These are phyloP conservation scores for Brassicogethes aeneus DNA, from an alignment of 2,888 invertebrate species.

Conservation along the genomic window DNA sequence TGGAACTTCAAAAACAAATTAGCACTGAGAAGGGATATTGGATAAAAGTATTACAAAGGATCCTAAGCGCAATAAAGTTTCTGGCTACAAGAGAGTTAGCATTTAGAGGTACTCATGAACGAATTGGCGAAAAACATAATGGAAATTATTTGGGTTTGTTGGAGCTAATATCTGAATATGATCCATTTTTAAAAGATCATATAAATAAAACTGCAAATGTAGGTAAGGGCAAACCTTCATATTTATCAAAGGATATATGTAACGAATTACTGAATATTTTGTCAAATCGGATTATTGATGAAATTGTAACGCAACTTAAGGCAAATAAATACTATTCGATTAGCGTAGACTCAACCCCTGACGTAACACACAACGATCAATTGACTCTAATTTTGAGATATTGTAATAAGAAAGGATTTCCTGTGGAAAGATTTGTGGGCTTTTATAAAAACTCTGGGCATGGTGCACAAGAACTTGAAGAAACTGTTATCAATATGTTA, in stretches of 20 bases:
- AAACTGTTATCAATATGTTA: not conserved
- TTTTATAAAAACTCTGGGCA: slow-evolving; percentile 4
- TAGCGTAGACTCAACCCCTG: too few species aligned
- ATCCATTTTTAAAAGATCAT: too few species aligned
- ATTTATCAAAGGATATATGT: too few species aligned
- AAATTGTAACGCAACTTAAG: too few species aligned
- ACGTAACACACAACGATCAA: slow-evolving; percentile 4
- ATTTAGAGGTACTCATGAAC: slow-evolving; percentile 5
- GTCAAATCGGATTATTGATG: too few species aligned
- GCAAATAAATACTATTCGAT: too few species aligned
- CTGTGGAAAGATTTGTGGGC: slow-evolving; percentile 5
- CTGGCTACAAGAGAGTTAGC: slow-evolving; percentile 4
- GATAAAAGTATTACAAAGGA: too few species aligned
- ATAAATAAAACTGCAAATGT: slow-evolving; percentile 4
- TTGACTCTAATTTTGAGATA: slow-evolving; percentile 5
- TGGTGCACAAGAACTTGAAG: not conserved
- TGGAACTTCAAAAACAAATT: too few species aligned
- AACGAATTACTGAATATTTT: too few species aligned
- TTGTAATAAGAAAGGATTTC: not conserved
- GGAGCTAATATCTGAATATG: slow-evolving; percentile 5
- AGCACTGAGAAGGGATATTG: too few species aligned
- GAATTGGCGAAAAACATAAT: slow-evolving; percentile 5
- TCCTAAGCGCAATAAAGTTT: too few species aligned
- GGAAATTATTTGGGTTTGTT: slow-evolving; percentile 7
- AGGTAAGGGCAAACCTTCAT: slow-evolving; percentile 4